Evolutionary conservation across 53 echinoderm and acorn worm genomes (phyloP).

Genomic region (Holothuria scabra): DNA sequence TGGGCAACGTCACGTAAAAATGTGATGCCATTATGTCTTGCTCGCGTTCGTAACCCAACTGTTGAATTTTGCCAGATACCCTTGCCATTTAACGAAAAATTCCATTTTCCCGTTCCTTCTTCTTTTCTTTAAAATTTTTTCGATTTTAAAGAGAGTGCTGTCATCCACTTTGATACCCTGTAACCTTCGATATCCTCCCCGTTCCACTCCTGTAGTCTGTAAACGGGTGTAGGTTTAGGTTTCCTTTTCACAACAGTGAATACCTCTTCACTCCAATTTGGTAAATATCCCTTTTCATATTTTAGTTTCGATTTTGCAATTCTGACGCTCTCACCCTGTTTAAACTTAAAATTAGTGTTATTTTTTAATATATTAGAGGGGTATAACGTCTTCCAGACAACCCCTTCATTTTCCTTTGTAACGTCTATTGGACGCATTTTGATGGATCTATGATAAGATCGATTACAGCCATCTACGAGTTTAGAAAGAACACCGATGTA

Average conservation of each 20-base stretch:
- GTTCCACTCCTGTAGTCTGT: conserved; percentile 26
- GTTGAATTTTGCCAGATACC: conserved; percentile 40
- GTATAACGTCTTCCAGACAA: conserved; percentile 48
- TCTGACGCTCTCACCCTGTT: conserved; percentile 38
- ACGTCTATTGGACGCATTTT: conserved; percentile 59
- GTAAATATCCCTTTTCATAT: conserved; percentile 52
- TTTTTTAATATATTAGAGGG: neutral
- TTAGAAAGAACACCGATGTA: conserved; percentile 16
- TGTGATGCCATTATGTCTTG: conserved; percentile 47
- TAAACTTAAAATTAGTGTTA: conserved; percentile 2
- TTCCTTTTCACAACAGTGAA: conserved; percentile 30
- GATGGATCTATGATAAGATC: conserved; percentile 57
- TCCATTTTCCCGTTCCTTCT: conserved; percentile 2
- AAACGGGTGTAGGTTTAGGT: conserved; percentile 7
- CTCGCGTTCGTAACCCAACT: neutral
- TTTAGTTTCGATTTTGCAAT: conserved; percentile 25
- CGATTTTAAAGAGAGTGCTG: conserved; percentile 9
- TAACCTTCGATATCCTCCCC: neutral
- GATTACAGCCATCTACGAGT: conserved; percentile 53
- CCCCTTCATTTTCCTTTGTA: conserved; percentile 51
- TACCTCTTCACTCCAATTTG: conserved; percentile 41
- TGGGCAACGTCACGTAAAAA: conserved; percentile 77
- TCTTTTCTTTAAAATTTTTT: conserved; percentile 43
- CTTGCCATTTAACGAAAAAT: conserved; percentile 25
- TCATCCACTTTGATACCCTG: neutral